A percentile compares a stretch with the other conserved stretches of the same genome.
Conservation (phyloP, 2,113 vertebrate species). For the Maylandia zebra region DNA sequence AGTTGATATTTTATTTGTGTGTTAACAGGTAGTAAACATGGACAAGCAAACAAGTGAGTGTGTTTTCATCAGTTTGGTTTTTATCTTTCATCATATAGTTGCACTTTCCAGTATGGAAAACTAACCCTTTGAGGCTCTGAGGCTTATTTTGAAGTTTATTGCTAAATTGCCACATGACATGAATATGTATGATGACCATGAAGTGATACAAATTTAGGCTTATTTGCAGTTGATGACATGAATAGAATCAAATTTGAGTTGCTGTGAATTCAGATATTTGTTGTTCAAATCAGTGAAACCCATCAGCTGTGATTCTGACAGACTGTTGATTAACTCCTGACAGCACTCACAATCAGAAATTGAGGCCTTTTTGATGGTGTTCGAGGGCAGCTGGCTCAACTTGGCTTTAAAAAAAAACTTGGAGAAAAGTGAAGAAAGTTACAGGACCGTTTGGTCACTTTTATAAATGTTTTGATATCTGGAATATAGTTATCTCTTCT, state of each 20-base stretch:
- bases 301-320: not conserved
- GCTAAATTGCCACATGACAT: not conserved
- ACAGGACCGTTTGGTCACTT: not conserved
- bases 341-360: not conserved
- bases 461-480: not conserved
- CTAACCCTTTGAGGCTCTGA: not conserved
- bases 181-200: not conserved
- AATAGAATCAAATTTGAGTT: not conserved
- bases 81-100: not conserved
- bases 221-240: not conserved
- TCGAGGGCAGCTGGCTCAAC: not conserved
- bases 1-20: not conserved
- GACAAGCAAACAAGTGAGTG: slow-evolving; percentile 37
- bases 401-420: not conserved
- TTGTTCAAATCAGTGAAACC: not conserved
- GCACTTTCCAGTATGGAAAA: not conserved
- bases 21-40: not conserved
- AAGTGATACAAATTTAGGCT: not conserved
- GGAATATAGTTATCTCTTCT: not conserved
- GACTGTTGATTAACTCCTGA: not conserved
- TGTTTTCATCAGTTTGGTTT: not conserved
- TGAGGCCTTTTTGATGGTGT: not conserved
- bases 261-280: not conserved
- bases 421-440: not conserved
- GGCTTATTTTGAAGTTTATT: not conserved